phyloP scores from a whole-genome alignment of 2,797 vertebrate species.

The Phalloptychus januarius region DNA sequence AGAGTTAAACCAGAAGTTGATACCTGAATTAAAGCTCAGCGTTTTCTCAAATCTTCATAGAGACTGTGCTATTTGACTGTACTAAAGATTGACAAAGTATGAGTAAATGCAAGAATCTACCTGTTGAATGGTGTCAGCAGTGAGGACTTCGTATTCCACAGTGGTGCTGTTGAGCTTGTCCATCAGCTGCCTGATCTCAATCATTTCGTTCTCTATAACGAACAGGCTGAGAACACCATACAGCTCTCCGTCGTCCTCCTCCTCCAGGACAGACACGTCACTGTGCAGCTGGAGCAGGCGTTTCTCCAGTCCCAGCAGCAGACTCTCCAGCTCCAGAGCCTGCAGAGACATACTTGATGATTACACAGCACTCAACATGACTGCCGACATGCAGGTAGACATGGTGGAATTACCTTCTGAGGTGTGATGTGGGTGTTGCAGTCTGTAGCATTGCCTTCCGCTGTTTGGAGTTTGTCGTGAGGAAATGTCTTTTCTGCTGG shows the following conservation, averaged over 20 bases:
- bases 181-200: slow-evolving; percentile 64
- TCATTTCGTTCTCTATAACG: slow-evolving; percentile 76
- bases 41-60: background rate
- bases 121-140: slow-evolving; percentile 22
- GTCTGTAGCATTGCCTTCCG: slow-evolving; percentile 15
- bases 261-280: slow-evolving; percentile 63
- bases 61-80: background rate
- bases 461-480: slow-evolving; percentile 45
- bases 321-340: slow-evolving; percentile 55
- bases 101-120: slow-evolving; percentile 16
- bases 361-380: background rate
- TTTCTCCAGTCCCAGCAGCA: slow-evolving; percentile 65
- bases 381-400: background rate
- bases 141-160: slow-evolving; percentile 29
- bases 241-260: slow-evolving; percentile 69
- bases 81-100: background rate
- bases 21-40: background rate
- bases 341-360: slow-evolving; percentile 31
- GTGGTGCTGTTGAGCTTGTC: slow-evolving; percentile 62
- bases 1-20: too few relatives aligned
- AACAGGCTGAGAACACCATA: slow-evolving; percentile 69
- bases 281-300: slow-evolving; percentile 65
- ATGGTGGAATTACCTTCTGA: slow-evolving; percentile 57
- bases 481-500: slow-evolving; percentile 61
- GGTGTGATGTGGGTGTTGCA: slow-evolving; percentile 58